phyloP scores from a whole-genome alignment of 53 echinoderm and acorn worm species.

The Mesocentrotus franciscanus region DNA sequence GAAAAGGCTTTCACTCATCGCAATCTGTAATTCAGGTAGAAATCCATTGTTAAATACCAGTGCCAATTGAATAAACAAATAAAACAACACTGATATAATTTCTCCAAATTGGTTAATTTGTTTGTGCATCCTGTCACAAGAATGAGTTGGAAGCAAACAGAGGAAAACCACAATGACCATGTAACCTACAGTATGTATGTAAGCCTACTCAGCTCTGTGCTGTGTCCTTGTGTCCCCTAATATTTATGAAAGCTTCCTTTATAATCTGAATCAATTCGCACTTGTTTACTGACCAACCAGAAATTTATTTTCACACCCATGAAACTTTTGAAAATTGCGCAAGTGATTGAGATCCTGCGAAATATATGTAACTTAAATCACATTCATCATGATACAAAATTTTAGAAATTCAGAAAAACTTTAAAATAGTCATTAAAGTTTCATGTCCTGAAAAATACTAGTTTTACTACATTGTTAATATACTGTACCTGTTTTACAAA shows the following conservation, averaged over 20 bases:
- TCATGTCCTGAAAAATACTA: too few relatives aligned
- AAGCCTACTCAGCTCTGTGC: too few relatives aligned
- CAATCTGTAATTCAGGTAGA: not conserved
- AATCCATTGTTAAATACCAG: not conserved
- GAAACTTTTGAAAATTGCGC: too few relatives aligned
- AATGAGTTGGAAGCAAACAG: slow-evolving; percentile 26
- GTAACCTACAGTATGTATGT: not conserved
- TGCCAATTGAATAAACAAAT: slow-evolving; percentile 1
- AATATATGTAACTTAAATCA: too few relatives aligned
- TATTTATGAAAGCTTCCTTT: too few relatives aligned
- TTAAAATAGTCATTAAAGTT: too few relatives aligned
- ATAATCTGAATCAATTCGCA: not conserved
- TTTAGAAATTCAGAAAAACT: too few relatives aligned
- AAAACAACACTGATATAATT: slow-evolving; percentile 29
- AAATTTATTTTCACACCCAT: too few relatives aligned
- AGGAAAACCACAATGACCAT: slow-evolving; percentile 53
- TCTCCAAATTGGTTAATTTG: slow-evolving; percentile 53
- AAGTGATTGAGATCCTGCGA: too few relatives aligned
- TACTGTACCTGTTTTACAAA: not conserved
- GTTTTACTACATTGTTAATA: too few relatives aligned
- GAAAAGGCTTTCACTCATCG: not conserved
- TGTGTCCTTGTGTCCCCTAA: too few relatives aligned
- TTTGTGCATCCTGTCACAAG: slow-evolving; percentile 47
- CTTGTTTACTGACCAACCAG: not conserved
- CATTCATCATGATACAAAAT: too few relatives aligned